A percentile compares a stretch with the other conserved stretches of the same genome.
Conservation (phyloP, 2,888 invertebrate genomes). For the Drosophila affinis region DNA sequence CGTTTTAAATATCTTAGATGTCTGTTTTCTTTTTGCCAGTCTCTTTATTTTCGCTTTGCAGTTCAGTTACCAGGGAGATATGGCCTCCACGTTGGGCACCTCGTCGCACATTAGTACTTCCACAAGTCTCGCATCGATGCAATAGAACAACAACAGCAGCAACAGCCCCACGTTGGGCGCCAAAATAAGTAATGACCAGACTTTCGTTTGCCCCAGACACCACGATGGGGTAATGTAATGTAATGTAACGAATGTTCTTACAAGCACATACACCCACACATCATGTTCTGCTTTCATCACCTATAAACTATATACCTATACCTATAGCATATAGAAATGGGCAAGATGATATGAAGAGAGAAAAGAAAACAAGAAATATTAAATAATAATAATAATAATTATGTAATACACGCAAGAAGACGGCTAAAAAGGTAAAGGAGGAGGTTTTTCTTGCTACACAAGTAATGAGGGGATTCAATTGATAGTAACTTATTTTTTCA, state of each 20-base stretch:
- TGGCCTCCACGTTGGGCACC: slow-evolving; percentile 87
- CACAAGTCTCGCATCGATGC: slow-evolving; percentile 84
- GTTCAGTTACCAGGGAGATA: slow-evolving; percentile 89
- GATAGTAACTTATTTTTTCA: slow-evolving; percentile 73
- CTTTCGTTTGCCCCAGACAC: too few species aligned
- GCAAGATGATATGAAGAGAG: slow-evolving; percentile 35
- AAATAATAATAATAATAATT: slow-evolving; percentile 43
- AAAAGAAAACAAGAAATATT: slow-evolving; percentile 41
- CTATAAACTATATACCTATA: slow-evolving; percentile 63
- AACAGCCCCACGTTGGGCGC: slow-evolving; percentile 10
- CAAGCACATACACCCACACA: slow-evolving; percentile 51
- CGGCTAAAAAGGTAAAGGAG: slow-evolving; percentile 25
- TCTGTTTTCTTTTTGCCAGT: background rate
- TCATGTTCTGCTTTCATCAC: slow-evolving; percentile 67
- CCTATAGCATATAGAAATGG: slow-evolving; percentile 55
- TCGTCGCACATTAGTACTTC: slow-evolving; percentile 87
- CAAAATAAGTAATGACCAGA: too few species aligned
- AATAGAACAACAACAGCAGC: slow-evolving; percentile 80
- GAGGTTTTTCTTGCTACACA: slow-evolving; percentile 46
- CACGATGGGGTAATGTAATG: background rate
- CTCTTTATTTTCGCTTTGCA: slow-evolving; percentile 82
- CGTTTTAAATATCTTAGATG: background rate
- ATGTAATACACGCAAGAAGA: slow-evolving; percentile 12
- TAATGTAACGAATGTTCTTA: slow-evolving; percentile 9
- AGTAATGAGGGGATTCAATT: slow-evolving; percentile 60